Evolutionary conservation across 1,140 invertebrate genomes (phyloP).

Genomic region (Telenomus remus): DNA sequence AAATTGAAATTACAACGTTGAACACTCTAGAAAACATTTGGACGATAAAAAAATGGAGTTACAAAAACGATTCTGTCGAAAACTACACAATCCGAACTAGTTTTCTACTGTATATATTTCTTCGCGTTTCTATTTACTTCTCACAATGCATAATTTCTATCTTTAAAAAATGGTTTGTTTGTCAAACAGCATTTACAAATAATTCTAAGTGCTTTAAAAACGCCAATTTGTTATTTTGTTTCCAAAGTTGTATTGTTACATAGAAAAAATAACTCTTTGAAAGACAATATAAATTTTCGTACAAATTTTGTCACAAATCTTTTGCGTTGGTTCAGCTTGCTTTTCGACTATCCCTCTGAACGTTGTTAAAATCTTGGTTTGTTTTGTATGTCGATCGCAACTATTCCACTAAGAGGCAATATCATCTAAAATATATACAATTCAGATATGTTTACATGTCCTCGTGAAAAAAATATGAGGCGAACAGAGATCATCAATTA

Average conservation of each 20-base stretch:
- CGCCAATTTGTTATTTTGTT: conserved; percentile 13
- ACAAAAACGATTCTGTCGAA: no score
- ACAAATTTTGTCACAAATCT: conserved; percentile 30
- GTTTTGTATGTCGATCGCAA: conserved; percentile 25
- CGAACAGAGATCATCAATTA: conserved; percentile 55
- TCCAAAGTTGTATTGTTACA: conserved; percentile 17
- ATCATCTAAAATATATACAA: conserved; percentile 55
- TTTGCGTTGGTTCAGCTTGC: conserved; percentile 3
- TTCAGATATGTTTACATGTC: conserved; percentile 63
- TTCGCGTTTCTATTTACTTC: conserved; percentile 18
- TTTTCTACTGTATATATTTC: conserved; percentile 6
- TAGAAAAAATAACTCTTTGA: conserved; percentile 47
- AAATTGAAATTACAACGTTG: no score
- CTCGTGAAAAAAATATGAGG: conserved; percentile 56
- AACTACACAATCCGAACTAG: no score
- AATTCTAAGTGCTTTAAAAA: conserved; percentile 6
- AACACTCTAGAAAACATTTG: no score
- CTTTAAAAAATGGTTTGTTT: conserved; percentile 40
- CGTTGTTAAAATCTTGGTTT: conserved; percentile 13
- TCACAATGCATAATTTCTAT: conserved; percentile 7
- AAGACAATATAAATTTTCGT: conserved; percentile 14
- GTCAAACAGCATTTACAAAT: conserved; percentile 44
- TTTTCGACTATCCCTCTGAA: conserved; percentile 14
- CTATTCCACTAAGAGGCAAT: conserved; percentile 49
- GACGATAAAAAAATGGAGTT: no score